phyloP scores from a whole-genome alignment of 2,797 vertebrate species.

The Acanthopagrus latus region DNA sequence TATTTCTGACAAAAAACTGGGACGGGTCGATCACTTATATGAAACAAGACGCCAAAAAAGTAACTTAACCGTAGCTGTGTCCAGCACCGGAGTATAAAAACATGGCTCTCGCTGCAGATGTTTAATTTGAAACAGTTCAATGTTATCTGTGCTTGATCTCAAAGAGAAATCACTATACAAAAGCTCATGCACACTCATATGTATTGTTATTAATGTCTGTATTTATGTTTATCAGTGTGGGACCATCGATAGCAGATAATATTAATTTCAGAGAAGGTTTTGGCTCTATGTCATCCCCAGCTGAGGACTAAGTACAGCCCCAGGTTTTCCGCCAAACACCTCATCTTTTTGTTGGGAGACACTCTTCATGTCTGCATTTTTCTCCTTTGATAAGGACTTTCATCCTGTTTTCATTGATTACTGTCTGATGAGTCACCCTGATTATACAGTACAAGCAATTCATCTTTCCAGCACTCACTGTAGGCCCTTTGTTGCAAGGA shows the following conservation, averaged over 20 bases:
- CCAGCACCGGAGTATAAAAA: background rate
- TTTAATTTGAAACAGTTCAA: background rate
- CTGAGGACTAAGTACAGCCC: constrained; percentile 37
- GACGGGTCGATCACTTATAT: constrained; percentile 10
- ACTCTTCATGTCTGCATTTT: constrained; percentile 83
- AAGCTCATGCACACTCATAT: constrained; percentile 1
- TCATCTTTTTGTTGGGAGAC: constrained; percentile 79
- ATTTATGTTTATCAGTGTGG: constrained; percentile 64
- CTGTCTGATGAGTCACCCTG: constrained; percentile 84
- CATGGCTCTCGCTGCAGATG: background rate
- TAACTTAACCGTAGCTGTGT: background rate
- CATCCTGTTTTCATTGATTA: constrained; percentile 88
- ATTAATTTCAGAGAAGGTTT: constrained; percentile 71
- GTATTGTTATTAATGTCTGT: constrained; percentile 50
- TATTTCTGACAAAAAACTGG: background rate
- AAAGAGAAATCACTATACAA: background rate
- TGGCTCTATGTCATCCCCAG: constrained; percentile 64
- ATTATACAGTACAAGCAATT: constrained; percentile 82
- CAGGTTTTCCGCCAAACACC: constrained; percentile 71
- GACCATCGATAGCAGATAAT: constrained; percentile 70
- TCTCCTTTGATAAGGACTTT: constrained; percentile 84
- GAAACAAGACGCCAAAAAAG: background rate
- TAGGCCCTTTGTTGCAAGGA: constrained; percentile 84
- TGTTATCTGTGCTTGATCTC: background rate
- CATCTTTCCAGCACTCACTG: constrained; percentile 83